These are phyloP conservation scores for Lacanobia wlatinum DNA, from an alignment of 2,888 invertebrate genomes.

Conservation along the genomic window DNA sequence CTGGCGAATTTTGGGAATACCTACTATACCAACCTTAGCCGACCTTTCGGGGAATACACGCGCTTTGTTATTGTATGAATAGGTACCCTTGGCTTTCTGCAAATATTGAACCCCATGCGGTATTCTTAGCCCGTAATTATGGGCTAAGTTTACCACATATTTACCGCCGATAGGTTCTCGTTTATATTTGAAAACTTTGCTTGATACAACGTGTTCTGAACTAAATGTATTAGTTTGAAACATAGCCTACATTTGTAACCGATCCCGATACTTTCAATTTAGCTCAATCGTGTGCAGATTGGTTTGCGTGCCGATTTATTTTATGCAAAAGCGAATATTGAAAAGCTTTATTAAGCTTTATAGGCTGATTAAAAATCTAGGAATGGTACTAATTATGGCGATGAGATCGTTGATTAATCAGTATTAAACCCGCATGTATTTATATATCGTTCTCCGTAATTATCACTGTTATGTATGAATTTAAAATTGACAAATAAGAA, in stretches of 20 bases:
- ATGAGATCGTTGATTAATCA: background rate
- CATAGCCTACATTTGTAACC: conserved; percentile 25
- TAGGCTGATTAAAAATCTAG: background rate
- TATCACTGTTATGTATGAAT: background rate
- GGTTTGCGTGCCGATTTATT: conserved; percentile 24
- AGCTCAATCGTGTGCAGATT: conserved; percentile 22
- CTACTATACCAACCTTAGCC: no score
- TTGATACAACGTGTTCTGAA: conserved; percentile 13
- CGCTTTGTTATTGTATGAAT: background rate
- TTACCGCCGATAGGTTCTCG: background rate
- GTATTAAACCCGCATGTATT: no score
- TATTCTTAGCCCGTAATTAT: background rate
- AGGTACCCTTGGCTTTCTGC: background rate
- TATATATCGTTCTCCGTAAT: no score
- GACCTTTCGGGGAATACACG: no score
- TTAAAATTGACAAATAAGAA: background rate
- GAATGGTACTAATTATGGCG: background rate
- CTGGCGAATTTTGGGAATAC: no score
- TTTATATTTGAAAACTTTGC: conserved; percentile 6
- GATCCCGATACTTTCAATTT: conserved; percentile 34
- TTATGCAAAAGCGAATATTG: conserved; percentile 3
- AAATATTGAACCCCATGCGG: background rate
- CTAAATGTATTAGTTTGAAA: conserved; percentile 35
- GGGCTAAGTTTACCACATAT: background rate
- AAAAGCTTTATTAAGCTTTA: conserved; percentile 1